Conservation (phyloP, 1,140 invertebrate species). For the Sesamia nonagrioides region DNA sequence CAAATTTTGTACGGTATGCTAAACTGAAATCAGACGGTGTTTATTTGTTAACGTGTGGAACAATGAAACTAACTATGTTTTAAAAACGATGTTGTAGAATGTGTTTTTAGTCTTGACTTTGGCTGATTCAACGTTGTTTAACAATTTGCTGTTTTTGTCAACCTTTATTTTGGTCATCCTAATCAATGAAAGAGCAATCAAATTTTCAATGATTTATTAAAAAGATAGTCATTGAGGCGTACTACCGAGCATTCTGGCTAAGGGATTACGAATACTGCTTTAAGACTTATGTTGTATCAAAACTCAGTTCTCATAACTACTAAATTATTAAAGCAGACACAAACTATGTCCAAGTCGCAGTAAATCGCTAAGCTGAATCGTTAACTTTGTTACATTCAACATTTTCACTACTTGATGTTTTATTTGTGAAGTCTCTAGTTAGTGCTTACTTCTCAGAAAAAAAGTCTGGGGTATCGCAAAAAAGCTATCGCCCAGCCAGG, state of each 20-base stretch:
- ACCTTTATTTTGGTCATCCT: not conserved
- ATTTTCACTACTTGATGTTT: constrained; percentile 44
- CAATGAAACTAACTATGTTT: constrained; percentile 10
- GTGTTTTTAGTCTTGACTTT: not conserved
- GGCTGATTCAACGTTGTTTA: not conserved
- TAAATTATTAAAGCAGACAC: not conserved
- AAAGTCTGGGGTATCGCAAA: constrained; percentile 53
- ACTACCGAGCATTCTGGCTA: too few species aligned
- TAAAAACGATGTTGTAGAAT: constrained; percentile 3
- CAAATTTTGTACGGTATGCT: constrained; percentile 47
- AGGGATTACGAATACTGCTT: too few species aligned
- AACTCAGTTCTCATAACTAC: not conserved
- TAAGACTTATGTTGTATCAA: not conserved
- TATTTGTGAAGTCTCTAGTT: constrained; percentile 50
- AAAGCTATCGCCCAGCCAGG: constrained; percentile 49
- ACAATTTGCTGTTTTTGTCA: not conserved
- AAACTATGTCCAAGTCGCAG: constrained; percentile 9
- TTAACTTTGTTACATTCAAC: constrained; percentile 43
- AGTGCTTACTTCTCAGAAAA: constrained; percentile 50
- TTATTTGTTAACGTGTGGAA: constrained; percentile 41
- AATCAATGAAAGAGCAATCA: too few species aligned
- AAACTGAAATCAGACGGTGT: constrained; percentile 41
- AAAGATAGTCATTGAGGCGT: too few species aligned
- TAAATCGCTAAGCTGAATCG: constrained; percentile 23
- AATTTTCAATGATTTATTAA: too few species aligned